Percentiles rank a stretch among this genome's conserved stretches.
Conservation (phyloP, 2,888 invertebrate genomes). For the Heliothis peltigera region DNA sequence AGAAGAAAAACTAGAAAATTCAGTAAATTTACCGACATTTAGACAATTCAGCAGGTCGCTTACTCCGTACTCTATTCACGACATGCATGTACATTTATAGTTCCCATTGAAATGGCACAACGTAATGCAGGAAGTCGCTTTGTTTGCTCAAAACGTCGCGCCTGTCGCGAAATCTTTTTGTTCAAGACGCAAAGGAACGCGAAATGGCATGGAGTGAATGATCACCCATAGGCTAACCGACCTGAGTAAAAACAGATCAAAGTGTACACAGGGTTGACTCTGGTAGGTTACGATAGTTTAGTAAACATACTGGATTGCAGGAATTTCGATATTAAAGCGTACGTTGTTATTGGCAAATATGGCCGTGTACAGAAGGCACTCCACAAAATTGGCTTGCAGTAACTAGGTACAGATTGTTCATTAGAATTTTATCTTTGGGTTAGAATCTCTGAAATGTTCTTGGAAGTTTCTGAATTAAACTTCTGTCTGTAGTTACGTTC, state of each 20-base stretch:
- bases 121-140: slow-evolving; percentile 44
- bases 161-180: slow-evolving; percentile 50
- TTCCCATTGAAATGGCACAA: slow-evolving; percentile 15
- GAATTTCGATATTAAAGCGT: slow-evolving; percentile 39
- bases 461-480: slow-evolving; percentile 30
- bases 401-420: neutral
- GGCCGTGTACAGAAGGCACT: neutral
- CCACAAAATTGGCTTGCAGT: slow-evolving; percentile 5
- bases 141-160: slow-evolving; percentile 41
- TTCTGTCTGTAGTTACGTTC: slow-evolving; percentile 28
- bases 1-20: no score
- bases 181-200: slow-evolving; percentile 43
- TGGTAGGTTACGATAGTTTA: slow-evolving; percentile 22
- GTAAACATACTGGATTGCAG: slow-evolving; percentile 35
- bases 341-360: slow-evolving; percentile 34
- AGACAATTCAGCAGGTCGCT: neutral
- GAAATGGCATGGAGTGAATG: slow-evolving; percentile 64
- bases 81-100: slow-evolving; percentile 5
- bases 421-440: slow-evolving; percentile 13
- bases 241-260: slow-evolving; percentile 70
- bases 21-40: neutral
- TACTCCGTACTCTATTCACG: slow-evolving; percentile 5
- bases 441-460: slow-evolving; percentile 11
- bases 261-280: slow-evolving; percentile 64
- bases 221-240: slow-evolving; percentile 58